Conservation (phyloP, 2,113 vertebrate genomes). For the Columba janthina region DNA sequence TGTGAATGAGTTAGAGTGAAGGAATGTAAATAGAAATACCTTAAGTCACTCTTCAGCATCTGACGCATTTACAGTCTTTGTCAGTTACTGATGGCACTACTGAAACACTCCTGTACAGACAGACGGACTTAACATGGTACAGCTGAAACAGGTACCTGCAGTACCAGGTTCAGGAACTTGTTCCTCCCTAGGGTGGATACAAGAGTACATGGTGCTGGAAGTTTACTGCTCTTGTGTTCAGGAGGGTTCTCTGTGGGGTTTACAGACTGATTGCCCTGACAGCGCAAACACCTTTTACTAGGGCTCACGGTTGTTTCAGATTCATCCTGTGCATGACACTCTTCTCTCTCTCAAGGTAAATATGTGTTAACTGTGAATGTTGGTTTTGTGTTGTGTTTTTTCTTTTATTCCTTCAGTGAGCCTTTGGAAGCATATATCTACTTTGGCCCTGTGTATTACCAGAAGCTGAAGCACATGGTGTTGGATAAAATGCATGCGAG, state of each 20-base stretch:
- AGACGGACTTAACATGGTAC: background rate
- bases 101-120: background rate
- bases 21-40: background rate
- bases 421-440: slow-evolving; percentile 98
- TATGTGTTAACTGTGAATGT: background rate
- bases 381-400: background rate
- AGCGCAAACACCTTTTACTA: background rate
- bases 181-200: background rate
- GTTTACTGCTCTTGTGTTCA: background rate
- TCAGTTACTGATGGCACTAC: background rate
- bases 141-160: background rate
- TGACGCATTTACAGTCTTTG: background rate
- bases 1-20: background rate
- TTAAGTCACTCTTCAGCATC: background rate
- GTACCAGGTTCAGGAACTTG: background rate
- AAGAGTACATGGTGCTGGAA: background rate
- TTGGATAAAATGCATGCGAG: slow-evolving; percentile 98
- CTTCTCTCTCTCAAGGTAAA: background rate
- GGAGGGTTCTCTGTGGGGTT: background rate
- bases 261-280: background rate
- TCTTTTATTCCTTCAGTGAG: slow-evolving; percentile 77
- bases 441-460: slow-evolving; percentile 97
- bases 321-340: background rate
- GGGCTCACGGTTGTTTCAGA: background rate
- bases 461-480: slow-evolving; percentile 99